These are phyloP conservation scores for Chloromyia formosa DNA, from an alignment of 2,888 invertebrate species.

Conservation along the genomic window DNA sequence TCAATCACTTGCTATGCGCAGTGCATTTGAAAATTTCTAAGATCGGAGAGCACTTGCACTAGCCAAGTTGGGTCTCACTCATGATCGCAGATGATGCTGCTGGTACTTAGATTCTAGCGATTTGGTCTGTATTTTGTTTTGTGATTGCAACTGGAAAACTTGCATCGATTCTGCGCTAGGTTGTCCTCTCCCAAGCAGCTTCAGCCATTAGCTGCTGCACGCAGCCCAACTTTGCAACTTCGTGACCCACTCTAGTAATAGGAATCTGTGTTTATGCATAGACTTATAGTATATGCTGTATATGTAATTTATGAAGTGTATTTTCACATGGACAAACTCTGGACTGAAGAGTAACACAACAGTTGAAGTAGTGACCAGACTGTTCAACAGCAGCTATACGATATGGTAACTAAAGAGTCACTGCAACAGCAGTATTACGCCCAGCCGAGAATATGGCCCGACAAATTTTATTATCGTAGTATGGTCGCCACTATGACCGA, in stretches of 20 bases:
- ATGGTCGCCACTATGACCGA: constrained; percentile 29
- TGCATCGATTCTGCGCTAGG: constrained; percentile 2
- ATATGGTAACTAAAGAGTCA: not conserved
- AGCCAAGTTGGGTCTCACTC: not conserved
- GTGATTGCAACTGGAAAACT: not conserved
- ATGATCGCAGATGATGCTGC: not conserved
- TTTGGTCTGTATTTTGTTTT: not conserved
- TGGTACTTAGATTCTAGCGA: not conserved
- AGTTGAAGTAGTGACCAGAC: constrained; percentile 1
- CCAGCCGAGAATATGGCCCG: constrained; percentile 4
- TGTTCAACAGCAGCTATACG: not conserved
- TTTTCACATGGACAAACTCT: constrained; percentile 29
- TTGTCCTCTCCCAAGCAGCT: not conserved
- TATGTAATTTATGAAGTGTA: constrained; percentile 6
- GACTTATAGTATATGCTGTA: too few species aligned
- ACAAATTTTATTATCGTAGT: constrained; percentile 26
- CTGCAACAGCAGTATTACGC: constrained; percentile 2
- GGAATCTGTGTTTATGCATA: constrained; percentile 4
- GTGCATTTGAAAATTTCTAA: too few species aligned
- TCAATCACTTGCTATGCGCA: too few species aligned
- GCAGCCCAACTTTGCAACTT: not conserved
- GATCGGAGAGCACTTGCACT: too few species aligned
- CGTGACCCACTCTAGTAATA: constrained; percentile 19
- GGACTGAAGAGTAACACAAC: not conserved
- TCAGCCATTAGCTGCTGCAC: not conserved